A percentile compares a stretch with the other conserved stretches of the same genome.
Conservation (phyloP, 2,888 invertebrate species). For the Xylocampa areola region DNA sequence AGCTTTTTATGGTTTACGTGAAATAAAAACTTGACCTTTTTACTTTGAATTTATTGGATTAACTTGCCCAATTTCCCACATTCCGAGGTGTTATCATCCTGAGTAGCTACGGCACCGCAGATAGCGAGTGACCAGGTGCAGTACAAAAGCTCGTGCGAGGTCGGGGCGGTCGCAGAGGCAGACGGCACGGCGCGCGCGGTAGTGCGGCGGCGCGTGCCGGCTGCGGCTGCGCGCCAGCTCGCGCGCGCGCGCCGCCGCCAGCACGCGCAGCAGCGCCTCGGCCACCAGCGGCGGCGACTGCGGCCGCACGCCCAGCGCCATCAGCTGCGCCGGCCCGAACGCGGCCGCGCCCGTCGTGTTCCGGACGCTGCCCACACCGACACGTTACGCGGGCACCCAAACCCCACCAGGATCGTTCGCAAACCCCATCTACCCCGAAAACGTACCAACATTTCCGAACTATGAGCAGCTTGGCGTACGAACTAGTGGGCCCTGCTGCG, state of each 20-base stretch:
- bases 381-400: background rate
- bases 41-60: too few relatives aligned
- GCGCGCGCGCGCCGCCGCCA: background rate
- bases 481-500: too few relatives aligned
- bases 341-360: background rate
- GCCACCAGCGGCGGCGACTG: background rate
- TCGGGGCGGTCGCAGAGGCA: background rate
- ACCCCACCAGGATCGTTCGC: too few relatives aligned
- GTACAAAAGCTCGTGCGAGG: background rate
- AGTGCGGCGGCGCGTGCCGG: too few relatives aligned
- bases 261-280: background rate
- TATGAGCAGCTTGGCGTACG: too few relatives aligned
- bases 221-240: background rate
- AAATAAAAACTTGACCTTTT: too few relatives aligned
- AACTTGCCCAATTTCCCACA: too few relatives aligned
- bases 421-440: too few relatives aligned
- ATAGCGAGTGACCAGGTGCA: background rate
- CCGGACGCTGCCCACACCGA: constrained; percentile 14
- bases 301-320: constrained; percentile 1
- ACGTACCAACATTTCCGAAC: too few relatives aligned
- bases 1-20: too few relatives aligned
- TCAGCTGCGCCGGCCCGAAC: background rate
- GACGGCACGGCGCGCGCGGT: background rate
- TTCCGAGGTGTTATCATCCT: too few relatives aligned
- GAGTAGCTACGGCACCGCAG: too few relatives aligned